phyloP scores from a whole-genome alignment of 2,113 vertebrate species.

The Vulpes ferrilata region DNA sequence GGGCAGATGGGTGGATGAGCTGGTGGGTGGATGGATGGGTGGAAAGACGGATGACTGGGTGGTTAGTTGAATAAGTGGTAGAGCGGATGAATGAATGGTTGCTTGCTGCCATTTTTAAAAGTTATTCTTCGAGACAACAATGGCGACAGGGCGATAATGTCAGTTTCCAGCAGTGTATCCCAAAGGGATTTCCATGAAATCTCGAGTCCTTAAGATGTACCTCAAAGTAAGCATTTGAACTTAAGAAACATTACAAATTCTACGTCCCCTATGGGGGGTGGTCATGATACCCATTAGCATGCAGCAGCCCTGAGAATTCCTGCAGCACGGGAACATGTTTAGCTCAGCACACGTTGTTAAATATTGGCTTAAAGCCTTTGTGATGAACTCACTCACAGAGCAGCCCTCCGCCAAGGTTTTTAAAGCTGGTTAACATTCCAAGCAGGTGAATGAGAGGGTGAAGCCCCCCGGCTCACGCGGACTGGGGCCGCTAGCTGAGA shows the following conservation, averaged over 20 bases:
- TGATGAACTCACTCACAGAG: background rate
- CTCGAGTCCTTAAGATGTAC: background rate
- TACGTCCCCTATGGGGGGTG: background rate
- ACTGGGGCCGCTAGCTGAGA: background rate
- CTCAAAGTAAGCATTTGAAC: background rate
- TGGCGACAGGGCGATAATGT: background rate
- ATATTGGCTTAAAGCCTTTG: background rate
- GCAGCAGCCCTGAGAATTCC: accelerated
- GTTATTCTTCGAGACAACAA: background rate
- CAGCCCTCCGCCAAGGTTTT: background rate
- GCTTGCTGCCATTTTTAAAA: background rate
- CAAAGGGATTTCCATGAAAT: background rate
- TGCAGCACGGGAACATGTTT: accelerated
- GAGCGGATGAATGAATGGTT: background rate
- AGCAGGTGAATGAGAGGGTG: background rate
- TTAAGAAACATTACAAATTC: background rate
- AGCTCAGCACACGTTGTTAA: background rate
- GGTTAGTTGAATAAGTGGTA: too few species aligned
- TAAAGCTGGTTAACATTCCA: background rate
- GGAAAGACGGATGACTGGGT: background rate
- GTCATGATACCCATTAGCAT: accelerated
- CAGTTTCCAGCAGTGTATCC: background rate
- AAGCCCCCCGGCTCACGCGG: background rate
- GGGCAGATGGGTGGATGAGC: background rate
- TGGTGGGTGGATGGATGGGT: background rate